These are phyloP conservation scores for Monopterus albus DNA, from an alignment of 2,113 vertebrate species.

Conservation along the genomic window DNA sequence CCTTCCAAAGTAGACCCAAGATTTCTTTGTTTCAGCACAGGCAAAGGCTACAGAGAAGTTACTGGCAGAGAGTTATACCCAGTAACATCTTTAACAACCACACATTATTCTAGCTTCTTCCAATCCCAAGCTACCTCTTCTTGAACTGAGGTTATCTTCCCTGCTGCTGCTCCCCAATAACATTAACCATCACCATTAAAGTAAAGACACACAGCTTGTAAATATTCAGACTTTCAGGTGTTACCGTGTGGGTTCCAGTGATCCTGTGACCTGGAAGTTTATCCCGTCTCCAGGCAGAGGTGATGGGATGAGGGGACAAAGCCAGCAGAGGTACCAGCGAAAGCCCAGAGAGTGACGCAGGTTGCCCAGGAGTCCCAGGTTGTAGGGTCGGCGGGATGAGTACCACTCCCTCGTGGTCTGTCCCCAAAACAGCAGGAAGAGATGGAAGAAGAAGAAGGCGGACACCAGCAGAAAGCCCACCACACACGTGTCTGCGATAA, in stretches of 20 bases:
- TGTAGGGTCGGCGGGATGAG: conserved; percentile 81
- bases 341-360: conserved; percentile 82
- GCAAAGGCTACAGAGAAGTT: conserved; percentile 23
- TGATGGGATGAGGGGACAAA: conserved; percentile 88
- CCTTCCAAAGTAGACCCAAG: conserved; percentile 1
- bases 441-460: conserved; percentile 89
- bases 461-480: conserved; percentile 88
- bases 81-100: conserved; percentile 8
- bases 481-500: conserved; percentile 90
- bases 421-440: conserved; percentile 85
- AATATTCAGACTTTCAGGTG: background rate
- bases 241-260: conserved; percentile 75
- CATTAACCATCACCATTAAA: conserved; percentile 35
- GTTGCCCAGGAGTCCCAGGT: conserved; percentile 82
- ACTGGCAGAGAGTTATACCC: conserved; percentile 8
- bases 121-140: conserved; percentile 27
- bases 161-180: conserved; percentile 11
- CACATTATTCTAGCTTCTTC: background rate
- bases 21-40: conserved; percentile 16
- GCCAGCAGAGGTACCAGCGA: conserved; percentile 88
- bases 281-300: conserved; percentile 88
- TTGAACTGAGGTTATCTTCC: conserved; percentile 14
- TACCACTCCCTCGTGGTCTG: conserved; percentile 93
- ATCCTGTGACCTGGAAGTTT: conserved; percentile 82
- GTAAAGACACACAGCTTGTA: background rate